Evolutionary conservation across 2,113 vertebrate genomes (phyloP), one percentile per base, ranked within the genome.

Genomic region (Anoplopoma fimbria): DNA sequence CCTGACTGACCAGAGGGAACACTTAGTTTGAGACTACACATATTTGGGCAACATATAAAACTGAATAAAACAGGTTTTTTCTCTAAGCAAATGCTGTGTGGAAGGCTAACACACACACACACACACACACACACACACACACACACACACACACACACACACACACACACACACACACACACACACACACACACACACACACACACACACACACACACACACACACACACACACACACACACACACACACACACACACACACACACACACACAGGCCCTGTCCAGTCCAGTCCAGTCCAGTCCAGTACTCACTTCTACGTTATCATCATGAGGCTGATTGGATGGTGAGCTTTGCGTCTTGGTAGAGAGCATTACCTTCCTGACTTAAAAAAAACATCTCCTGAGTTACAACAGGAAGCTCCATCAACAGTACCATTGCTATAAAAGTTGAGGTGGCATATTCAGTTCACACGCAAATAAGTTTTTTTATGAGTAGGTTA

Each of bases 351-450:
- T 31, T 27, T 42, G 4, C 27, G 19, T 33, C 15, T 45, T n/a
- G 27, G 21, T 45, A 3, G 15, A 61, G 15, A 69, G 27, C 4
- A 9, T 49, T 61, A 71, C 49, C 31, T 42, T 12, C 21, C 27
- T 75, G 60, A 42, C 38, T 34, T n/a, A n/a, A 51, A 61, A 61
- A 77, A 72, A 76, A 53, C 67, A 71, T 38, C 45, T 27, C 12
- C 14, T 47, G 33, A 80, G 49, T 49, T 36, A 64, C 64, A 75
- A 53, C 14, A 69, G 63, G 75, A 74, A 74, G 27, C 21, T 60
- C 13, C 25, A 13, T 36, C 42, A 53, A 9, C 12, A 77, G 42
- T 14, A 61, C 69, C 29, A 27, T 6, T 4, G 47, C 17, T 21
- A 25, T 77, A 60, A 79, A 74, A 49, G 47, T 40, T 45, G 2